Conservation (phyloP, 2,113 vertebrate species). For the Suricata suricatta region DNA sequence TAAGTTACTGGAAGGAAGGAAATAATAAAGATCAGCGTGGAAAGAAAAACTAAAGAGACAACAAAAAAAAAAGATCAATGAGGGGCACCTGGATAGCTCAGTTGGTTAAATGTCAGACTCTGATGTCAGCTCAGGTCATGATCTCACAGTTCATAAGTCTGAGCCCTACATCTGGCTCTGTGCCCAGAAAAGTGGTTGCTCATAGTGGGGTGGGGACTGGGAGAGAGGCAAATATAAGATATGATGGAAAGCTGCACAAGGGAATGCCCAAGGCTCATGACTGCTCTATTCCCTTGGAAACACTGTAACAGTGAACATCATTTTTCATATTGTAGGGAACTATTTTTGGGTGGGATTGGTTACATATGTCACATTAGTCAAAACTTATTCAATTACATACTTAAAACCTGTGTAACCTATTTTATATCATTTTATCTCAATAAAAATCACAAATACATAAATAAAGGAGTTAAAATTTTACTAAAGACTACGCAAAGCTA, state of each 20-base stretch:
- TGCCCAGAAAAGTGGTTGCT: not conserved
- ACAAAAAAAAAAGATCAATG: not conserved
- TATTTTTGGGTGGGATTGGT: not conserved
- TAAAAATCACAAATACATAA: not conserved
- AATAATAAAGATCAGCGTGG: not conserved
- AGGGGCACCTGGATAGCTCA: too few species aligned
- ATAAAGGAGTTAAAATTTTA: not conserved
- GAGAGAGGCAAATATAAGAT: not conserved
- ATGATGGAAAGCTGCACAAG: not conserved
- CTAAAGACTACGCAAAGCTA: not conserved
- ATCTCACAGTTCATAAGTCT: too few species aligned
- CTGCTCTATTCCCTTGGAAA: not conserved
- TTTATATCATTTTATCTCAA: not conserved
- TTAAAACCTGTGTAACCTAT: not conserved
- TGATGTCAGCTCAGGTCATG: too few species aligned
- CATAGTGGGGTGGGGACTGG: not conserved
- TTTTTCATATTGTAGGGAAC: not conserved
- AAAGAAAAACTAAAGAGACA: not conserved
- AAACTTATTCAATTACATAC: not conserved
- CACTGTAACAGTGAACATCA: not conserved
- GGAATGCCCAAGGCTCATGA: not conserved
- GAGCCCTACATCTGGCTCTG: too few species aligned
- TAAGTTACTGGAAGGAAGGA: not conserved
- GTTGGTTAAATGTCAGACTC: too few species aligned
- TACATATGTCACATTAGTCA: not conserved